These are phyloP conservation scores for Troilus luridus DNA, from an alignment of 2,888 invertebrate species.

Conservation along the genomic window DNA sequence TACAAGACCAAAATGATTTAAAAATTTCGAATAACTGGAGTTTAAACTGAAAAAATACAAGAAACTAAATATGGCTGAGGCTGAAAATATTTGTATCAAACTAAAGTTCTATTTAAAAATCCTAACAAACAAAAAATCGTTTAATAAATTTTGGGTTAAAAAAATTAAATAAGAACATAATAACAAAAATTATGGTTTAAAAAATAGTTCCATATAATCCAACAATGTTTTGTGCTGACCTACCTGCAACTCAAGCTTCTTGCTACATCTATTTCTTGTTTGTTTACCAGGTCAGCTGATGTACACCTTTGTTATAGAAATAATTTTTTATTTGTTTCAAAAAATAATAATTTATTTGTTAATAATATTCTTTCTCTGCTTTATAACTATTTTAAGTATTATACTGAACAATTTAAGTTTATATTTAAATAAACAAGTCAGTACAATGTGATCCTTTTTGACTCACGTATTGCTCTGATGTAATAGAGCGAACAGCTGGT, in stretches of 20 bases:
- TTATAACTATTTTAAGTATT: background rate
- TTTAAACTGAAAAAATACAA: background rate
- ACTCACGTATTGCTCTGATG: slow-evolving; percentile 62
- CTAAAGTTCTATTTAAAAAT: background rate
- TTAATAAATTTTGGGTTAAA: background rate
- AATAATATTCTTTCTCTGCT: background rate
- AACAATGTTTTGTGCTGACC: background rate
- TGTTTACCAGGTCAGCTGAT: slow-evolving; percentile 39
- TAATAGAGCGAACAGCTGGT: slow-evolving; percentile 64
- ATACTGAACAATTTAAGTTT: background rate
- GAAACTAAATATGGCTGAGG: background rate
- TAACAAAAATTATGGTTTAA: background rate
- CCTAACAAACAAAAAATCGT: background rate
- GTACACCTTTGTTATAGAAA: background rate
- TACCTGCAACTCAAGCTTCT: slow-evolving; percentile 5
- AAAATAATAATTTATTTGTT: background rate
- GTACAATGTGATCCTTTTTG: slow-evolving; percentile 45
- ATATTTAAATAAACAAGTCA: background rate
- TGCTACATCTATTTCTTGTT: slow-evolving; percentile 19
- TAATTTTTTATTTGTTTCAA: background rate
- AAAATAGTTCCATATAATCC: background rate
- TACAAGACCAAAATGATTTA: background rate
- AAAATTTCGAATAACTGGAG: background rate
- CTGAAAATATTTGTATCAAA: background rate
- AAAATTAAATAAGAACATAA: background rate